A percentile compares a stretch with the other conserved stretches of the same genome.
These are phyloP conservation scores for Dendronephthya gigantea DNA, from an alignment of 64 coral and sea anemone species.

Conservation along the genomic window DNA sequence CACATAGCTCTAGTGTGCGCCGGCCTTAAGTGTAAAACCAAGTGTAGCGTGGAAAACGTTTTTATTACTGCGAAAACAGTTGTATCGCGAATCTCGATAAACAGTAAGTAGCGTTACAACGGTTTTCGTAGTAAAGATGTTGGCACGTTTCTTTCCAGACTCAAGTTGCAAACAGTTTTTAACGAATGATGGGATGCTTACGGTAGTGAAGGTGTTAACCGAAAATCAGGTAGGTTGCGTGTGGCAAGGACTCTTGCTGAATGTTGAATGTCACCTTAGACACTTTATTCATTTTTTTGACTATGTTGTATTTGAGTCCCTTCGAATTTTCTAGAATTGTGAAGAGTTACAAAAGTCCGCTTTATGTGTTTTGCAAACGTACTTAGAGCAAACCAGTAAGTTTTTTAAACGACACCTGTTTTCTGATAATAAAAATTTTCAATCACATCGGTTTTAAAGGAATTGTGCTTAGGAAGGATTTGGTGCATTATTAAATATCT, in stretches of 20 bases:
- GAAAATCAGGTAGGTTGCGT: not conserved
- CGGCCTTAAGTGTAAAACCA: no score
- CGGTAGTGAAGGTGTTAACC: not conserved
- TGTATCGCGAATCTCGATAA: no score
- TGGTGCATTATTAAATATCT: not conserved
- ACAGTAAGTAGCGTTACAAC: no score
- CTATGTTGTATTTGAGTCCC: not conserved
- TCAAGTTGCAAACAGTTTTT: not conserved
- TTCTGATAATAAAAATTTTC: not conserved
- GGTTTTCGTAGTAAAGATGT: not conserved
- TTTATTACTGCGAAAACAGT: no score
- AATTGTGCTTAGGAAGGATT: not conserved
- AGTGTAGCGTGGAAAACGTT: no score
- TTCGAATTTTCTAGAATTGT: conserved; percentile 6
- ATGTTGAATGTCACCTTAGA: not conserved
- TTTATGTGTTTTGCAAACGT: not conserved
- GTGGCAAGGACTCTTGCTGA: no score
- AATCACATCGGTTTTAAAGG: not conserved
- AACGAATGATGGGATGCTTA: not conserved
- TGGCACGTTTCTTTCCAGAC: not conserved
- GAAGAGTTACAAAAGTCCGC: not conserved
- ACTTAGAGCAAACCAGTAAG: not conserved
- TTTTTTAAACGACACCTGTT: not conserved
- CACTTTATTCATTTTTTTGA: not conserved
- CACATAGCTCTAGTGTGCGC: no score